Evolutionary conservation across 1,140 invertebrate species (phyloP), one percentile per base, ranked within the genome.

Genomic region (Drosophila pectinifera): DNA sequence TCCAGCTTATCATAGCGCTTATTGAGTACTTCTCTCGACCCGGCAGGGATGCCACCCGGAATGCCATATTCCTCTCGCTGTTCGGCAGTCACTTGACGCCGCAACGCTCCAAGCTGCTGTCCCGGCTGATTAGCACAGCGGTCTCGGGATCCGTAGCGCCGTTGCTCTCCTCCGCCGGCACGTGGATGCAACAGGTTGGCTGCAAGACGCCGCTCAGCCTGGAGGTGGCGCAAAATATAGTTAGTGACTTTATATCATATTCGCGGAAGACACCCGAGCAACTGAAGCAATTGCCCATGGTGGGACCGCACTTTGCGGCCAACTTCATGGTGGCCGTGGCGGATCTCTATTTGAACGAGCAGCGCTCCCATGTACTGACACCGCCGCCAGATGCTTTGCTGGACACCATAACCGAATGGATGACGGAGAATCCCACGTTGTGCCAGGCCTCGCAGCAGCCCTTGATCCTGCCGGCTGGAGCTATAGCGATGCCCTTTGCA

Each of bases 141-240:
- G 95, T 97, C 18, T 95, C 95, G 0, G 95, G 95, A 0, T 95
- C 95, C 31, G 95, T 95, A 65, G 94, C 95, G 10, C 94, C 95
- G 20, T 92, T 97, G 2, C 91, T 97, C 14, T 94, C 95, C 54
- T 96, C 96, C 1, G 95, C 96, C 20, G 96, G 96, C 63, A 95
- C 96, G n/a, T 96, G 96, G 95, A 94, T 97, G 92, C 96, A 97
- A 92, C 96, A 97, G 86, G 93, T 96, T 59, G 95, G 96, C 10
- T 96, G 96, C 55, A 96, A 95, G n/a, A 96, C 96, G 0, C 22
- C 92, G 0, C 94, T 95, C 28, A 95, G 95, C 46, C 93, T 96
- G 5, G 95, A 95, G 88, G 93, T 97, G 6, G 96, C 95, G 1
- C 94, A 95, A 69, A 95, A 95, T 68, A 92, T 97, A 36, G 94